A percentile compares a stretch with the other conserved stretches of the same genome.
Evolutionary conservation across 1,140 invertebrate genomes (phyloP).

Genomic region (Tetragnatha versicolor): DNA sequence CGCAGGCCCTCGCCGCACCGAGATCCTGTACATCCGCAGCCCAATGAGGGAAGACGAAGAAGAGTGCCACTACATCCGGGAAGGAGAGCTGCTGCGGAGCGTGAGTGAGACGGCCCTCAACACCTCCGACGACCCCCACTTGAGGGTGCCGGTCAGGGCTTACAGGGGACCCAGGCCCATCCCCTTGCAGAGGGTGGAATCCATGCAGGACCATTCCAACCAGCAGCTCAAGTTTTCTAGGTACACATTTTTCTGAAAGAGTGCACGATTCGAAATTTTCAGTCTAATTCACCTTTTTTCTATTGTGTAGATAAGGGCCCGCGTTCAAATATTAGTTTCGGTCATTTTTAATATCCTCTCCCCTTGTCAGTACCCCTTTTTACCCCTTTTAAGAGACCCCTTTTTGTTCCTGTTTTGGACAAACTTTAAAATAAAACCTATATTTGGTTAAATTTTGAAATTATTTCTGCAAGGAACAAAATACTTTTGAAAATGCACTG

Average conservation of each 20-base stretch:
- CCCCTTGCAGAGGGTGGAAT: neutral
- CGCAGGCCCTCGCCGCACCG: slow-evolving; percentile 39
- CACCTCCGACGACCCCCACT: slow-evolving; percentile 13
- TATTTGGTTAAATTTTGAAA: no score
- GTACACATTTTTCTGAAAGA: slow-evolving; percentile 1
- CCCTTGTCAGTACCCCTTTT: no score
- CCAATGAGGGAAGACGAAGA: slow-evolving; percentile 43
- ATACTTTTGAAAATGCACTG: no score
- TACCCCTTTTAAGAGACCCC: no score
- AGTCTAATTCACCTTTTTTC: no score
- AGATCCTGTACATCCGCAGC: slow-evolving; percentile 53
- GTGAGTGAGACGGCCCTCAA: slow-evolving; percentile 52
- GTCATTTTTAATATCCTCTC: no score
- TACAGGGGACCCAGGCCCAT: neutral
- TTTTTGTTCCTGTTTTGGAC: no score
- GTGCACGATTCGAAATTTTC: neutral
- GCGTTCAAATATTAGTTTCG: no score
- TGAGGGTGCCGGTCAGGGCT: slow-evolving; percentile 10
- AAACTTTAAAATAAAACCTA: no score
- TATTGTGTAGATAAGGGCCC: no score
- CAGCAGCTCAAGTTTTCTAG: slow-evolving; percentile 43
- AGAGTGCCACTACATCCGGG: slow-evolving; percentile 33
- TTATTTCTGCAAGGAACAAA: no score
- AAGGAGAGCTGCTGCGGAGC: slow-evolving; percentile 45
- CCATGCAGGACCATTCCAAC: neutral